Percentiles rank a stretch among this genome's conserved stretches.
Conservation (phyloP, 2,888 invertebrate species). For the Arctia plantaginis region DNA sequence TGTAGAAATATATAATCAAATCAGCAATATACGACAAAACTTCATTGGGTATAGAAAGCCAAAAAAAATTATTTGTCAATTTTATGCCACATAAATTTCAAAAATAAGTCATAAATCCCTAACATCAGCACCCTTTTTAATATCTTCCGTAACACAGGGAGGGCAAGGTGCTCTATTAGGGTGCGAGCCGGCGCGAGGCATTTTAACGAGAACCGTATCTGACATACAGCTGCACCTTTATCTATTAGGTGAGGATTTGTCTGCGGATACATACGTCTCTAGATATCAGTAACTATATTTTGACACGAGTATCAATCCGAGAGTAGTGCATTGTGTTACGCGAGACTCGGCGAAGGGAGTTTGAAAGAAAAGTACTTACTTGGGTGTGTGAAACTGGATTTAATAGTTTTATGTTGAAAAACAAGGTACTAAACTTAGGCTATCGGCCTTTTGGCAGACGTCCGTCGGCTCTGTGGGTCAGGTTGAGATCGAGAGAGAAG, state of each 20-base stretch:
- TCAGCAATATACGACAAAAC: neutral
- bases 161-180: constrained; percentile 57
- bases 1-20: neutral
- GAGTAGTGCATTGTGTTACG: no score
- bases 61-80: neutral
- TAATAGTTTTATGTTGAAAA: no score
- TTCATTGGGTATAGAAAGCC: no score
- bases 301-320: no score
- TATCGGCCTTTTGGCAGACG: no score
- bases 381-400: no score
- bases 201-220: constrained; percentile 48
- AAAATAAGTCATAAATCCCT: constrained; percentile 13
- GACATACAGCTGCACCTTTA: constrained; percentile 29
- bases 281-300: no score
- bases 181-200: constrained; percentile 37
- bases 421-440: no score
- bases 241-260: constrained; percentile 26
- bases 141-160: constrained; percentile 63
- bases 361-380: no score
- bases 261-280: neutral
- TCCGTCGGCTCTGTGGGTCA: no score
- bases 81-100: constrained; percentile 34
- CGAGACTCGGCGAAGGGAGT: no score
- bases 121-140: constrained; percentile 70
- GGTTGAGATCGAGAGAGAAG: no score